Evolutionary conservation across 2,888 invertebrate species (phyloP), one percentile per base, ranked within the genome.

Genomic region (Dolichomitus sp.): DNA sequence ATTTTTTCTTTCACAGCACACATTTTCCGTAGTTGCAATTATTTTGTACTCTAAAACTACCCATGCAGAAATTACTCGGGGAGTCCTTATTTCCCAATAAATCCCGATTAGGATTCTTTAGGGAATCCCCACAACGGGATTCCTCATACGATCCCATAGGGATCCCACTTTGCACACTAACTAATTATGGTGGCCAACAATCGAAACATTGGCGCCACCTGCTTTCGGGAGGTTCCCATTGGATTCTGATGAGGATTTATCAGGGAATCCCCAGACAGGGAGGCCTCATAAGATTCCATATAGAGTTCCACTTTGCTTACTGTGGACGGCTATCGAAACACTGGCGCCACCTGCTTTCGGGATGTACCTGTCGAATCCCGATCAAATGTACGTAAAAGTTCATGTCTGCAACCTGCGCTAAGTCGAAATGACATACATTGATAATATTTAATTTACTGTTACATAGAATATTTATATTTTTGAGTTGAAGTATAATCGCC

Each of bases 201-300:
- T 19, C 19, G 50, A 50, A 50, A 50, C 7, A 50, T 17, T 50
- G 50, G 50, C 50, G 50, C 50, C 50, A 50, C 50, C 50, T 50
- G 50, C 50, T 50, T 50, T 19, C 50, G 50, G 50, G 50, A 7
- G 9, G 9, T 19, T 9, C 66, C 66, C 45, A 45, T 66, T 27
- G 48, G 12, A 66, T 48, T 30, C 48, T 48, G 66, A 66, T 66
- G 48, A 14, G 66, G 48, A 66, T 66, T 66, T 66, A 27, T 48
- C 66, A 27, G n/a, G 37, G 61, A 61, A n/a, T 33, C 61, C 61
- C 61, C 37, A 61, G 37, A 45, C 27, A 42, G 48, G 66, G 66
- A 23, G 27, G 27, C 45, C 50, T n/a, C 48, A 63, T 63, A 40
- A 40, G 63, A 19, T 50, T 19, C 50, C 40, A 42, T 40, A 37